A percentile compares a stretch with the other conserved stretches of the same genome.
Evolutionary conservation across 2,888 invertebrate species (phyloP).

Genomic region (Volucella zonaria): DNA sequence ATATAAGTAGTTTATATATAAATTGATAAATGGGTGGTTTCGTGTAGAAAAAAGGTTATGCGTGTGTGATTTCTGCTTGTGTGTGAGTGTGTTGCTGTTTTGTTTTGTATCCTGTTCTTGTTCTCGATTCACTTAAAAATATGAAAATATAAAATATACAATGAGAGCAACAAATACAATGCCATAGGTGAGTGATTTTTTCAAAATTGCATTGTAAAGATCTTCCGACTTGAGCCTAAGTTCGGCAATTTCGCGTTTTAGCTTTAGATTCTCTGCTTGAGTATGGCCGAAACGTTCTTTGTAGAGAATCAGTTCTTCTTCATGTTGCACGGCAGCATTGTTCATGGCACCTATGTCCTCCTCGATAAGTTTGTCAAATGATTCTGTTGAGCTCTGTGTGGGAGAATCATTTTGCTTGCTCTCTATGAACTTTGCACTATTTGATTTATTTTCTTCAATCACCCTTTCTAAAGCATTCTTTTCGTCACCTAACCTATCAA

Average conservation of each 20-base stretch:
- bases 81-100: slow-evolving; percentile 14
- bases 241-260: slow-evolving; percentile 79
- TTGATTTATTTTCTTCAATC: slow-evolving; percentile 64
- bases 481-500: slow-evolving; percentile 76
- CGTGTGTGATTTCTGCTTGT: slow-evolving; percentile 34
- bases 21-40: slow-evolving; percentile 66
- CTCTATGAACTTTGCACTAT: slow-evolving; percentile 26
- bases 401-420: not conserved
- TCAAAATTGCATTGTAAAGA: slow-evolving; percentile 74
- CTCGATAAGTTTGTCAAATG: slow-evolving; percentile 74
- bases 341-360: slow-evolving; percentile 79
- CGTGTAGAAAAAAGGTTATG: slow-evolving; percentile 57
- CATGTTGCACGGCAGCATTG: slow-evolving; percentile 78
- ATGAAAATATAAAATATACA: slow-evolving; percentile 79
- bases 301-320: slow-evolving; percentile 81
- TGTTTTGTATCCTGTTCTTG: slow-evolving; percentile 1
- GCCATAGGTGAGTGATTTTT: slow-evolving; percentile 78
- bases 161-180: slow-evolving; percentile 79
- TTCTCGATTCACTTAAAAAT: slow-evolving; percentile 75
- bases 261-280: slow-evolving; percentile 78
- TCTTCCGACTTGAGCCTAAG: slow-evolving; percentile 76
- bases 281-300: slow-evolving; percentile 81
- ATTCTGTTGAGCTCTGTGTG: slow-evolving; percentile 39
- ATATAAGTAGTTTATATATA: slow-evolving; percentile 53
- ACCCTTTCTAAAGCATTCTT: slow-evolving; percentile 75